These are phyloP conservation scores for Epirrhoe alternata DNA, from an alignment of 2,888 invertebrate genomes.

Conservation along the genomic window DNA sequence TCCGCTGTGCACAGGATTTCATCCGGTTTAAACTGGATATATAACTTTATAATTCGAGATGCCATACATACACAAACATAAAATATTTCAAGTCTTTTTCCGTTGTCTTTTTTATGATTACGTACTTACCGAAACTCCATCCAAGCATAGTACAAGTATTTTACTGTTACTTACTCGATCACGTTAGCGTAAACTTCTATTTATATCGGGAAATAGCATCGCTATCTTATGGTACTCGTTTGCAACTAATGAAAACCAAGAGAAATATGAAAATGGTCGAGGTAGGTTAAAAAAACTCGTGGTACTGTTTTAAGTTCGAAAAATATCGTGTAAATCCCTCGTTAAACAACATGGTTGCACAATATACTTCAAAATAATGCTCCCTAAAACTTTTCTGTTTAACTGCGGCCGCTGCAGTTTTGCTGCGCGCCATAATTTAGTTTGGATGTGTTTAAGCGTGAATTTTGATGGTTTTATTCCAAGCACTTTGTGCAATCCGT, in stretches of 20 bases:
- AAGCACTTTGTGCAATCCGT: not conserved
- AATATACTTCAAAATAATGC: not conserved
- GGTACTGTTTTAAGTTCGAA: not conserved
- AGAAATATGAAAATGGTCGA: no score
- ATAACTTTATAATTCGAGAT: not conserved
- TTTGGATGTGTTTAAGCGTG: slow-evolving; percentile 38
- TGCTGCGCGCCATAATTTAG: slow-evolving; percentile 15
- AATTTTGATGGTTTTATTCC: slow-evolving; percentile 30
- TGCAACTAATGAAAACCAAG: no score
- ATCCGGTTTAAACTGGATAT: not conserved
- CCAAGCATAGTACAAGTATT: no score
- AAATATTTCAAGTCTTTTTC: not conserved
- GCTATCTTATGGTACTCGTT: no score
- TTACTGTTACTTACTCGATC: no score
- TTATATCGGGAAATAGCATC: no score
- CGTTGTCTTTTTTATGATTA: not conserved
- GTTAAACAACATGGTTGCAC: slow-evolving; percentile 1
- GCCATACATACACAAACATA: no score
- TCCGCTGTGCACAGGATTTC: slow-evolving; percentile 26
- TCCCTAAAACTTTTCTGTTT: not conserved
- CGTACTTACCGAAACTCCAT: no score
- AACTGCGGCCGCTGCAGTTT: not conserved
- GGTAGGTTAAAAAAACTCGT: no score
- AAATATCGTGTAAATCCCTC: not conserved
- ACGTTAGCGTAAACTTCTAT: no score